Percentiles rank a stretch among this genome's conserved stretches.
phyloP scores from a whole-genome alignment of 35 echinoderm and acorn worm genomes.

The Apostichopus japonicus region DNA sequence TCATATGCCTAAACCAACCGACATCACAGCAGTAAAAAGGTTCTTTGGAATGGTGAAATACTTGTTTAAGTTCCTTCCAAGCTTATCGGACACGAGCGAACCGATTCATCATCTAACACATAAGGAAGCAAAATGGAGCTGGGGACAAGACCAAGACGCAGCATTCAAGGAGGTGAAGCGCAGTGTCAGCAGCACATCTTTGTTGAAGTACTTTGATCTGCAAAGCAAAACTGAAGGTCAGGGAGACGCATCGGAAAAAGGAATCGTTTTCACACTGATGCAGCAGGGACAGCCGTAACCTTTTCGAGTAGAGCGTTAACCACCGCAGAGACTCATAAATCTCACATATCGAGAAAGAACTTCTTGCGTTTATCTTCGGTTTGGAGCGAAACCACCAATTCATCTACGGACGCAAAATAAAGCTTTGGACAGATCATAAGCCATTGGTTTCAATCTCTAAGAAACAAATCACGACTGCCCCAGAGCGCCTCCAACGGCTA shows the following conservation, averaged over 20 bases:
- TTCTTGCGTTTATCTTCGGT: neutral
- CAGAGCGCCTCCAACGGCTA: slow-evolving; percentile 23
- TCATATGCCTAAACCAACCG: slow-evolving; percentile 44
- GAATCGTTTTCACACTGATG: slow-evolving; percentile 58
- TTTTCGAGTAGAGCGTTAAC: too few relatives aligned
- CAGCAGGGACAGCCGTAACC: slow-evolving; percentile 62
- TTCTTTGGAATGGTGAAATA: too few relatives aligned
- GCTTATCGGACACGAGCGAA: neutral
- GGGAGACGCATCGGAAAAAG: slow-evolving; percentile 30
- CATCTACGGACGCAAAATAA: too few relatives aligned
- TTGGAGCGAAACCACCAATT: slow-evolving; percentile 47
- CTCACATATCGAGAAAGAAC: slow-evolving; percentile 80
- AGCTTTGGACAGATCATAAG: too few relatives aligned
- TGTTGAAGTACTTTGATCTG: slow-evolving; percentile 68
- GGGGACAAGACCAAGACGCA: too few relatives aligned
- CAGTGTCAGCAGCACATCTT: slow-evolving; percentile 53
- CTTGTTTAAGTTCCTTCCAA: too few relatives aligned
- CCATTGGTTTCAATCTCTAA: too few relatives aligned
- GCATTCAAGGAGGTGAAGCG: neutral
- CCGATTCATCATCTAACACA: slow-evolving; percentile 37
- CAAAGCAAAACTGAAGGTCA: neutral
- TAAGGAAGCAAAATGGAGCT: neutral
- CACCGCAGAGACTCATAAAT: slow-evolving; percentile 26
- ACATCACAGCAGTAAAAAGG: slow-evolving; percentile 28
- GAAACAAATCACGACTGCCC: too few relatives aligned